These are phyloP conservation scores for Pteronotus mesoamericanus DNA, from an alignment of 2,797 vertebrate genomes.

Conservation along the genomic window DNA sequence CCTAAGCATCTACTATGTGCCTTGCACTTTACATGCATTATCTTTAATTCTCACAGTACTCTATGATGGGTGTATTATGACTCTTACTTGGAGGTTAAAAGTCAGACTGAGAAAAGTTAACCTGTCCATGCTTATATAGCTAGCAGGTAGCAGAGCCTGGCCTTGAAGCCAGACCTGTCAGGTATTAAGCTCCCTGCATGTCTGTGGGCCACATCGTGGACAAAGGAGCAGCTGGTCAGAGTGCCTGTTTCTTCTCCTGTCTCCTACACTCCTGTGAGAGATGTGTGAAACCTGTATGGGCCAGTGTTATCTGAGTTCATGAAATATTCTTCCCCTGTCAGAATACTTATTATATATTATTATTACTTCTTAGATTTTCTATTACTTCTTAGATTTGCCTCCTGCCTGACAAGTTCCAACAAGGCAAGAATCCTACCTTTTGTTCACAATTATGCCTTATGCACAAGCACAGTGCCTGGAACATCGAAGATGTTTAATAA, in stretches of 20 bases:
- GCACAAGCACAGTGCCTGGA: background rate
- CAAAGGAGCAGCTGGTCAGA: background rate
- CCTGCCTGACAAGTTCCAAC: background rate
- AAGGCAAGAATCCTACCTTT: background rate
- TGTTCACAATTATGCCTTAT: background rate
- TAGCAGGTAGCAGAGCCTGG: background rate
- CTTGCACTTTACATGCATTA: background rate
- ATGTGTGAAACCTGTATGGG: background rate
- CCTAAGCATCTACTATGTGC: background rate
- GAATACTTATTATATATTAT: background rate
- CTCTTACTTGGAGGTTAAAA: background rate
- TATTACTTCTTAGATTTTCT: background rate
- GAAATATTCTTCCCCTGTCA: background rate
- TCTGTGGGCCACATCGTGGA: background rate
- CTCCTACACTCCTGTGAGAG: background rate
- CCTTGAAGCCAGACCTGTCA: background rate
- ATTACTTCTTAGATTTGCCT: no score
- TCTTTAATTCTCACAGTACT: background rate
- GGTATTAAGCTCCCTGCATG: background rate
- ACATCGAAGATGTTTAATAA: background rate
- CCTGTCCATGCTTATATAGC: background rate
- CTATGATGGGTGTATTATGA: background rate
- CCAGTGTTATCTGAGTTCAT: background rate
- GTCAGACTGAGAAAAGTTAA: background rate
- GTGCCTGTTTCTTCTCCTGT: background rate